Base-by-base conservation (phyloP, 2,888 invertebrate genomes). In the Amphipyra tragopoginis region DNA sequence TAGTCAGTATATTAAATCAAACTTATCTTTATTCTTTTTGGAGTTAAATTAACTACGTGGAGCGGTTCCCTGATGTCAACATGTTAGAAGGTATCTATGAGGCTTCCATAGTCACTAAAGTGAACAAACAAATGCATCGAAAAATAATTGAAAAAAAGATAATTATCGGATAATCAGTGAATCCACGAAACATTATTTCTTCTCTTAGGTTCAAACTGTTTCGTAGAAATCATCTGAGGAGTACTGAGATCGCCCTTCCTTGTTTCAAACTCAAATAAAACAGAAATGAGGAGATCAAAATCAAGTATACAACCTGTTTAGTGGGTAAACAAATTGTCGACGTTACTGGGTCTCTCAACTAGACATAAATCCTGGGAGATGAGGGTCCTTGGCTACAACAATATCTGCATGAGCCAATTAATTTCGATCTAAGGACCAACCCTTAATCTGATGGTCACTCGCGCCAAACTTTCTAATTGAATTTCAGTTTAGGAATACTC, bases 371-470 rank as follows among this genome's bases (percentile, higher is more conserved):
- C 90, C 86, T 85, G 72, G 70, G 82, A 88, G 90, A 92, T 89
- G 90, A 91, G 90, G 90, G 90, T 92, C 74, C 88, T 87, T 83
- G 76, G 81, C 79, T 81, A 86, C 86, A 87, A 89, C 89, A 91
- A 91, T 92, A 91, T 90, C 90, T 90, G 90, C 89, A 91, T 90
- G 89, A 91, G 87, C 91, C 91, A 93, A 93, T 92, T 93, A 93
- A 92, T 92, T 91, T 90, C 84, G 86, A 92, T 91, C 89, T 88
- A 82, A 84, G 85, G 86, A 83, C 83, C 84, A 83, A 77, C 84
- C 90, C 88, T 88, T 91, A 93, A 93, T 92, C 91, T 90, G 92
- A 91, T 91, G 92, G 93, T 92, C 91, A 92, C 88, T 92, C 88
- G 88, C 88, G 87, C 90, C 88, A 87, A 91, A 93, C 89, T 85